Base-by-base conservation (phyloP, 2,888 invertebrate species). In the Boloria selene region DNA sequence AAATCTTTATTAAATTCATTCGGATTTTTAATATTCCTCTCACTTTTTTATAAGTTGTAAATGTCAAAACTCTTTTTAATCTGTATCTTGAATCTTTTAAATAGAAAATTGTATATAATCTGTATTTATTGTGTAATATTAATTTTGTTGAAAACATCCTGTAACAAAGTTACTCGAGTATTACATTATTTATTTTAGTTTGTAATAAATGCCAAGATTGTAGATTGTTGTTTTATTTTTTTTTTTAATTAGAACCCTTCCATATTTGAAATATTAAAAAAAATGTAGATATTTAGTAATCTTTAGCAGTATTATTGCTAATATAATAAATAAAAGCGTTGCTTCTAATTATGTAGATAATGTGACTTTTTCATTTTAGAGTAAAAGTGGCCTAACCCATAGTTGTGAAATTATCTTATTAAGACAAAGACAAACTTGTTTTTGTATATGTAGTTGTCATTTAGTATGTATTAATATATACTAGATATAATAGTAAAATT, bases 151-250 rank as follows among this genome's bases (percentile, higher is more conserved):
- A 17, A 31, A 31, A 49, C n/a, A 47, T 6, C 4, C 51, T n/a
- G 56, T 64, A 58, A 52, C 6, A 51, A 59, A 67, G 54, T 72
- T 66, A 61, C 58, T 61, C 52, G 44, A 58, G 51, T 64, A 58
- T 58, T 64, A 51, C 31, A 31, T 67, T 72, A 74, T 74, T 74
- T 74, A 73, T 73, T 74, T 72, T 73, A 73, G 70, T 70, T 69
- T 68, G 44, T 70, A 73, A 68, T 71, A 73, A 73, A 73, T 58
- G 60, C 58, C 54, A 42, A 65, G 64, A 55, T 16, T 44, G 54
- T 70, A 71, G 68, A 61, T 47, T 58, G 55, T 65, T 59, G 65
- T 72, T 72, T 72, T 54, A 71, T 7, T 59, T 17, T 16, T 26
- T 26, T 16, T 64, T 60, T 26, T 38, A 51, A 18, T 47, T 61